These are phyloP conservation scores for Cynodonichthys magdalenae DNA, from an alignment of 2,797 vertebrate genomes.

Conservation along the genomic window DNA sequence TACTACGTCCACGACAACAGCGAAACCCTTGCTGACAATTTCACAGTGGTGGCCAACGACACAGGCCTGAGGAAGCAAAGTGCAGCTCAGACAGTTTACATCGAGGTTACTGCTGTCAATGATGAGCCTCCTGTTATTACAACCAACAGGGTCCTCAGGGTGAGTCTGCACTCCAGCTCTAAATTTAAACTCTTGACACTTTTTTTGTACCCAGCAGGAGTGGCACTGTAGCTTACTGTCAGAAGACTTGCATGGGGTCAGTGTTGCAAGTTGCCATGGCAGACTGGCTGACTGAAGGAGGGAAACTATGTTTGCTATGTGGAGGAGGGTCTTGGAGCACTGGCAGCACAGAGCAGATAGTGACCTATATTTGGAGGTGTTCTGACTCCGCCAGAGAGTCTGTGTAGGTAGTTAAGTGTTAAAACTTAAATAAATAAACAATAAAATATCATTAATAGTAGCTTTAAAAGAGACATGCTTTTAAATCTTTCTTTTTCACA, in stretches of 20 bases:
- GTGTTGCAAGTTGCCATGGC: conserved; percentile 50
- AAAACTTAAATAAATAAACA: conserved; percentile 1
- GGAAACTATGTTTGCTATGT: conserved; percentile 69
- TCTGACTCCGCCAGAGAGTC: conserved; percentile 3
- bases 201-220: conserved; percentile 53
- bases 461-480: neutral
- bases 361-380: conserved; percentile 31
- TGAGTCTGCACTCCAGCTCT: conserved; percentile 75
- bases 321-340: conserved; percentile 43
- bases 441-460: neutral
- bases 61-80: conserved; percentile 88
- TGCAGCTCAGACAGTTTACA: conserved; percentile 79
- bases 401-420: conserved; percentile 26
- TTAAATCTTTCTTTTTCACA: no score
- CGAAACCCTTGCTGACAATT: conserved; percentile 84
- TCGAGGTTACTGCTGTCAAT: conserved; percentile 87
- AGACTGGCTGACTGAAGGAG: conserved; percentile 35
- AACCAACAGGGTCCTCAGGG: conserved; percentile 88
- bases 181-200: conserved; percentile 63
- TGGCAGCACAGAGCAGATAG: conserved; percentile 24
- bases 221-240: conserved; percentile 55
- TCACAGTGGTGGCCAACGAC: conserved; percentile 87
- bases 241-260: conserved; percentile 55
- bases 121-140: conserved; percentile 88
- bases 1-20: conserved; percentile 90